Conservation (phyloP, 2,888 invertebrate species). For the Melanostoma mellinum region DNA sequence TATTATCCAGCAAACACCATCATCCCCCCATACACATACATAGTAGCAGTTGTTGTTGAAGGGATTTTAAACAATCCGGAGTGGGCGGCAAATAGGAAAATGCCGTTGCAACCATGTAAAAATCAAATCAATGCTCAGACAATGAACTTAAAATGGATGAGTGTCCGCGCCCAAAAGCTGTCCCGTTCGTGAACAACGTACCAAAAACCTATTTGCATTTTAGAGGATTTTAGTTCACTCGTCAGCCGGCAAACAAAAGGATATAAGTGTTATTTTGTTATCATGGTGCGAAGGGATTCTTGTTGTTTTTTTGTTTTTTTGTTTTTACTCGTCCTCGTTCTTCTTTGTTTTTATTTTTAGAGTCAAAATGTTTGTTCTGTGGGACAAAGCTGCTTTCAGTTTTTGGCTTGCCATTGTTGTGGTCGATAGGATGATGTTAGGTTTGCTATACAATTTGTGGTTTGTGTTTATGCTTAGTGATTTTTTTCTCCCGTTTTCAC, state of each 20-base stretch:
- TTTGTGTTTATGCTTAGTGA: too few species aligned
- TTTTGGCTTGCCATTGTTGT: slow-evolving; percentile 13
- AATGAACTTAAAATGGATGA: slow-evolving; percentile 66
- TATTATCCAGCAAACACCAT: background rate
- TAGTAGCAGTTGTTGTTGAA: slow-evolving; percentile 9
- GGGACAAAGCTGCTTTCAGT: background rate
- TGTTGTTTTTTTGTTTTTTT: background rate
- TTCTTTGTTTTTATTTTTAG: slow-evolving; percentile 1
- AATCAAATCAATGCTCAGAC: slow-evolving; percentile 63
- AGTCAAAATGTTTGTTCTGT: background rate
- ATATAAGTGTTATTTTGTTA: slow-evolving; percentile 65
- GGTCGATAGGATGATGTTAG: background rate
- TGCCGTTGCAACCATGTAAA: slow-evolving; percentile 43
- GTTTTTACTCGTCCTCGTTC: slow-evolving; percentile 13
- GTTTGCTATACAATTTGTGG: too few species aligned
- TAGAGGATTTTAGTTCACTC: slow-evolving; percentile 69
- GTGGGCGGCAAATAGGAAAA: slow-evolving; percentile 27
- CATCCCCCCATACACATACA: background rate
- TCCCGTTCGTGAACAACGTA: slow-evolving; percentile 33
- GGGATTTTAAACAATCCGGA: slow-evolving; percentile 20
- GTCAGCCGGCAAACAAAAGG: slow-evolving; percentile 39
- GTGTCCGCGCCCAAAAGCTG: slow-evolving; percentile 41
- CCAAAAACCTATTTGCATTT: slow-evolving; percentile 78
- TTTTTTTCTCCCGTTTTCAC: too few species aligned
- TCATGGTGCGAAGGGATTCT: slow-evolving; percentile 34